These are phyloP conservation scores for Orchesellides sinensis DNA, from an alignment of 2,888 invertebrate species.

Conservation along the genomic window DNA sequence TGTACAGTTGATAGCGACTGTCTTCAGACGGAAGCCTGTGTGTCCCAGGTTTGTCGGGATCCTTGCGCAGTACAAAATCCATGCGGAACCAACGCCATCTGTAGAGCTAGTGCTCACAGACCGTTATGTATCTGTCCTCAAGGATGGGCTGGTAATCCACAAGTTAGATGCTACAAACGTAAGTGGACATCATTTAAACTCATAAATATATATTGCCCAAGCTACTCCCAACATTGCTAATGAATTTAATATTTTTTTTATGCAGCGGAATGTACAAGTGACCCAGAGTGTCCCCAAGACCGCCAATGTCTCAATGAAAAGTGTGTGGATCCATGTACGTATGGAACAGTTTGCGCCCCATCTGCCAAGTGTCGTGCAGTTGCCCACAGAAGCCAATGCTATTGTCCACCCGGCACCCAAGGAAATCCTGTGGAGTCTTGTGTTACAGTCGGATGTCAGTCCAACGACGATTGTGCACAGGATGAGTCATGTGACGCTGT, in stretches of 20 bases:
- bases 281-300: slow-evolving; percentile 90
- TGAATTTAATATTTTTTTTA: slow-evolving; percentile 71
- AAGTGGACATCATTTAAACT: slow-evolving; percentile 77
- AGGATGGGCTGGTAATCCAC: slow-evolving; percentile 92
- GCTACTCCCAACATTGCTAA: too few relatives aligned
- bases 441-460: slow-evolving; percentile 89
- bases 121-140: too few relatives aligned
- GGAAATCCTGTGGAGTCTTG: slow-evolving; percentile 90
- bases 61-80: slow-evolving; percentile 88
- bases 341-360: slow-evolving; percentile 84
- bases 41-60: slow-evolving; percentile 87
- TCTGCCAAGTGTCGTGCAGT: slow-evolving; percentile 87
- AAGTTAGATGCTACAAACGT: slow-evolving; percentile 91
- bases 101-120: too few relatives aligned
- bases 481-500: slow-evolving; percentile 90
- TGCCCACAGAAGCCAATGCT: slow-evolving; percentile 87
- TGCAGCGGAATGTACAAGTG: slow-evolving; percentile 87
- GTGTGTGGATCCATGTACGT: slow-evolving; percentile 87
- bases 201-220: neutral
- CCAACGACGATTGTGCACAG: slow-evolving; percentile 92
- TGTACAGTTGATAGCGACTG: slow-evolving; percentile 80
- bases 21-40: slow-evolving; percentile 86
- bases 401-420: slow-evolving; percentile 89
- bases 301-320: slow-evolving; percentile 88
- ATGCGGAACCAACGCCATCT: slow-evolving; percentile 89